Conservation (phyloP, 2,888 invertebrate species). For the Sphaerophoria rueppellii region DNA sequence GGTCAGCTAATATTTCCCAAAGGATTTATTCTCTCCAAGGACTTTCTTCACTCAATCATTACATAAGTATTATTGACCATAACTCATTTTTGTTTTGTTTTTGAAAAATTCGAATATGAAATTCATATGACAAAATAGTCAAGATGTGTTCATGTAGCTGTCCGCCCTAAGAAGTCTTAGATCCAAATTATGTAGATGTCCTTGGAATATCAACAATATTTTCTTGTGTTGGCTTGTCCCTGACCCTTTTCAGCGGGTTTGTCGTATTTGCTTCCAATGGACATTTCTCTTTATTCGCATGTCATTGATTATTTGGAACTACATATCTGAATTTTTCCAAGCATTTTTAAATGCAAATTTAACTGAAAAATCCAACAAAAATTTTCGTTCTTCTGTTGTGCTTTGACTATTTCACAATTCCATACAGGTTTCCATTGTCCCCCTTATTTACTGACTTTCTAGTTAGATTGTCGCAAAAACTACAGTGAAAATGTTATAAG, state of each 20-base stretch:
- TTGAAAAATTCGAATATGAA: slow-evolving; percentile 23
- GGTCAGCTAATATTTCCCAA: slow-evolving; percentile 36
- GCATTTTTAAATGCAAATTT: too few species aligned
- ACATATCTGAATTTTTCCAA: too few species aligned
- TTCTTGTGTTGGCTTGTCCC: background rate
- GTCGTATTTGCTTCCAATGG: slow-evolving; percentile 27
- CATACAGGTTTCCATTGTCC: too few species aligned
- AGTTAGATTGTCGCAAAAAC: too few species aligned
- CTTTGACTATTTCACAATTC: too few species aligned
- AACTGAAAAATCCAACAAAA: too few species aligned
- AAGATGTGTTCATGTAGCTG: slow-evolving; percentile 41
- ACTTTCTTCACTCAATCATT: background rate
- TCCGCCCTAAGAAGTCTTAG: slow-evolving; percentile 4
- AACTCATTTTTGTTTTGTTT: slow-evolving; percentile 10
- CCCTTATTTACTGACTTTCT: too few species aligned
- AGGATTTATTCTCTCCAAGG: slow-evolving; percentile 22
- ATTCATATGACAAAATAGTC: slow-evolving; percentile 36
- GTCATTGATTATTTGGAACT: slow-evolving; percentile 8
- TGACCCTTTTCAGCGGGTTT: background rate
- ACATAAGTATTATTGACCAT: background rate
- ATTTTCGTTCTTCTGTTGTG: too few species aligned
- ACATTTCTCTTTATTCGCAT: slow-evolving; percentile 19
- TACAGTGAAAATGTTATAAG: too few species aligned
- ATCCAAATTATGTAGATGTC: slow-evolving; percentile 1
- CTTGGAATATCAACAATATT: background rate